Base-by-base conservation (phyloP, 2,888 invertebrate species). In the Crocallis elinguaria region DNA sequence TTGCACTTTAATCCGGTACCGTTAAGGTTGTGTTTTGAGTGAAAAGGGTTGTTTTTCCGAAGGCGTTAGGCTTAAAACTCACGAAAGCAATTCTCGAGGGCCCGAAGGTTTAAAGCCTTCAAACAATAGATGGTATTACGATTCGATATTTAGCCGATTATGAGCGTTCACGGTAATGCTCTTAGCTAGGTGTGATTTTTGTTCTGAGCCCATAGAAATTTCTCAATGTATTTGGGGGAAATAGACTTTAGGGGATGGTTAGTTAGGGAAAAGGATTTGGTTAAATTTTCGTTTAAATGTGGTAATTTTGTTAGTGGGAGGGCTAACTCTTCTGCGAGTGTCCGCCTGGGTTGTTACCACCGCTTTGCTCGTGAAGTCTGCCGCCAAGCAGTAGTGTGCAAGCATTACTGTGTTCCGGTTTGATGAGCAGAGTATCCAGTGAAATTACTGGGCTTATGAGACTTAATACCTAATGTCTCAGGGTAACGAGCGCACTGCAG, bases 71-170 rank as follows among this genome's bases (percentile, higher is more conserved):
- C 88, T 89, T 90, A 89, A 87, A 87, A 89, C 87, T 89, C 86
- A 83, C 77, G 82, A 82, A 88, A 87, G 85, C 88, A 84, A 88
- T 89, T 87, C 85, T 79, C 74, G 79, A 77, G 86, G 86, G 82
- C 75, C 74, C 72, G 73, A 71, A 78, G 81, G 84, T 79, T 84
- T 86, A 84, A 82, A 82, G 81, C 84, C 75, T 82, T 73, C 78
- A 79, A 86, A 91, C 90, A 89, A 89, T 89, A 78, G 88, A 82
- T 83, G 85, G 84, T 86, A n/a, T n/a, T n/a, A 86, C 88, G 82
- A 86, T 90, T 88, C 88, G 86, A 90, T 90, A 90, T 88, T 90
- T 84, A 90, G 88, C 84, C 88, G 90, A 89, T 90, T 91, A 91
- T 88, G 83, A 88, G 78, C 77, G 82, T 83, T 82, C 69, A 57